Percentiles rank a stretch among this genome's conserved stretches.
These are phyloP conservation scores for Eristalinus sepulchralis DNA, from an alignment of 2,888 invertebrate species.

Conservation along the genomic window DNA sequence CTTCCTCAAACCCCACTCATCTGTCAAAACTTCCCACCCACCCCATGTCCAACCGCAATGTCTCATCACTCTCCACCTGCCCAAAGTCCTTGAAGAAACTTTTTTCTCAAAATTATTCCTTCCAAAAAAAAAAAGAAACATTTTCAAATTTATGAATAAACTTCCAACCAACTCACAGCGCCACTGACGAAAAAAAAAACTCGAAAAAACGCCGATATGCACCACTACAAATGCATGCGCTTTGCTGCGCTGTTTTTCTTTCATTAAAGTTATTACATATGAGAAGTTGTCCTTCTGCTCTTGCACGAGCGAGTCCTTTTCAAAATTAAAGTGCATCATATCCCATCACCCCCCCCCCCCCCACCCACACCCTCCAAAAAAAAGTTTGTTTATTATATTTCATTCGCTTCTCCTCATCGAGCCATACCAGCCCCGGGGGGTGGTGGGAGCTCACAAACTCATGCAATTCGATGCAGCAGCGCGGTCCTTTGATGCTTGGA, in stretches of 20 bases:
- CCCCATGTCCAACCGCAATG: too few relatives aligned
- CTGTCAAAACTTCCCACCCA: too few relatives aligned
- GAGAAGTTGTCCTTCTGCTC: constrained; percentile 14
- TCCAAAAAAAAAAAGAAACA: background rate
- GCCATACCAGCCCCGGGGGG: background rate
- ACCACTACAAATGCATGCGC: background rate
- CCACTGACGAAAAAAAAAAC: background rate
- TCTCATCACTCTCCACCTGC: background rate
- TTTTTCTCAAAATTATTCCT: background rate
- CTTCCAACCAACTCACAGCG: background rate
- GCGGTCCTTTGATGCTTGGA: background rate
- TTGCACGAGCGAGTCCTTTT: background rate
- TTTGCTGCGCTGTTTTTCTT: background rate
- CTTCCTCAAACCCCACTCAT: too few relatives aligned
- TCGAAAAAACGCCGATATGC: background rate
- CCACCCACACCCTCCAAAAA: too few relatives aligned
- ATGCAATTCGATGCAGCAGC: background rate
- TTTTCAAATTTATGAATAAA: background rate
- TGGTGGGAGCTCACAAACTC: background rate
- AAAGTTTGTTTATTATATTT: constrained; percentile 32
- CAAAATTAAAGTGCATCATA: constrained; percentile 22
- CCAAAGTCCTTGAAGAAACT: background rate
- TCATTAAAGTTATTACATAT: constrained; percentile 17
- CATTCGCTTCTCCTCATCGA: background rate
- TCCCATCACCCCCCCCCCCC: too few relatives aligned